A percentile compares a stretch with the other conserved stretches of the same genome.
Conservation (phyloP, 2,888 invertebrate species). For the Melanostoma mellinum region DNA sequence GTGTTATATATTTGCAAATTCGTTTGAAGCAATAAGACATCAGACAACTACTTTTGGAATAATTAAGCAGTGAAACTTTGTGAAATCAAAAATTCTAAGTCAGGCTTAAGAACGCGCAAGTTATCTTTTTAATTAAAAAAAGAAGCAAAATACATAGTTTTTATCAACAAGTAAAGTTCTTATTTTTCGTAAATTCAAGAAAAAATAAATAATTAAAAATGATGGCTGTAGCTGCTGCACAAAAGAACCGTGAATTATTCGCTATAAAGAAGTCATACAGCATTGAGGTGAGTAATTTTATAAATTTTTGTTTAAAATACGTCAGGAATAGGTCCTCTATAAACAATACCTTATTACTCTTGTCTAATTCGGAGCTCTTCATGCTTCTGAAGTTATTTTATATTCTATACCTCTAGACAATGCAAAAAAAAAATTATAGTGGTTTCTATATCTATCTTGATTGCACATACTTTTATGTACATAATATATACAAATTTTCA, state of each 20-base stretch:
- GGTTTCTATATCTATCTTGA: no score
- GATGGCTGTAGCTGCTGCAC: constrained; percentile 95
- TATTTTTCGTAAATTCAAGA: constrained; percentile 72
- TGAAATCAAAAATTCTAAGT: constrained; percentile 61
- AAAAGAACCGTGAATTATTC: constrained; percentile 97
- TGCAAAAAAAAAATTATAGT: no score
- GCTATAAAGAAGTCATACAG: constrained; percentile 98
- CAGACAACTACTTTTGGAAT: constrained; percentile 62
- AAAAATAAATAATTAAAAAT: constrained; percentile 81
- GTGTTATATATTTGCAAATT: constrained; percentile 52
- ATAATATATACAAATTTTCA: no score
- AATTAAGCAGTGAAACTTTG: constrained; percentile 71
- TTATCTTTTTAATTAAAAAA: constrained; percentile 48
- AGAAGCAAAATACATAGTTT: constrained; percentile 50
- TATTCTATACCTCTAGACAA: no score
- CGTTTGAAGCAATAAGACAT: constrained; percentile 68
- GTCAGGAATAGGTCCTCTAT: no score
- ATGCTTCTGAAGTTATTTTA: not conserved
- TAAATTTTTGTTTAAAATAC: not conserved
- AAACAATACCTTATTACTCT: not conserved
- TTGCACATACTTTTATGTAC: no score
- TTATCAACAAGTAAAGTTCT: constrained; percentile 77
- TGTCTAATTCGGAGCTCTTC: constrained; percentile 53
- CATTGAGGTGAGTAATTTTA: constrained; percentile 91
- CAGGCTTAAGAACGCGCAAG: constrained; percentile 66